Percentiles rank a stretch among this genome's conserved stretches.
Evolutionary conservation across 2,888 invertebrate species (phyloP).

Genomic region (Hirtodrosophila trivittata): DNA sequence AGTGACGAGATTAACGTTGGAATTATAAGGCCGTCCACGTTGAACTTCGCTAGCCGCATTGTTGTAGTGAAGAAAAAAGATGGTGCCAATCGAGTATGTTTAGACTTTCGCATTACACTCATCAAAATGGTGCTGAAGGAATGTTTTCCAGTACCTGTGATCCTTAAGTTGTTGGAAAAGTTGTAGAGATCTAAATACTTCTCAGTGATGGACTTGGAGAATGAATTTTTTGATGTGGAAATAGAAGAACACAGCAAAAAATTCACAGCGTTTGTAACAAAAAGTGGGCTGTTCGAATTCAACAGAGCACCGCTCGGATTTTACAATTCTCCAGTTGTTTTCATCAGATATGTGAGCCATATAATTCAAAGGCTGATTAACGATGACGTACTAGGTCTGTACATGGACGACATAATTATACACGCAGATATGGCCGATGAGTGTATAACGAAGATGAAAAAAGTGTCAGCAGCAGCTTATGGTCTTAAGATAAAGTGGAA

Average conservation of each 20-base stretch:
- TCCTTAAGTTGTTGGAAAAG: too few species aligned
- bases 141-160: constrained; percentile 3
- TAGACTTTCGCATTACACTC: neutral
- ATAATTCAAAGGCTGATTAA: neutral
- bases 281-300: neutral
- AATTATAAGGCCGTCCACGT: neutral
- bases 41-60: neutral
- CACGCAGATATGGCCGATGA: constrained; percentile 12
- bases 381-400: too few species aligned
- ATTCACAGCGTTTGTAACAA: constrained; percentile 10
- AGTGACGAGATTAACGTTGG: neutral
- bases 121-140: constrained; percentile 12
- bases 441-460: constrained; percentile 29
- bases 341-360: constrained; percentile 6
- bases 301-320: constrained; percentile 3
- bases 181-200: too few species aligned
- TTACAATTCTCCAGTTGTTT: constrained; percentile 15
- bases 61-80: constrained; percentile 1
- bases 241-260: constrained; percentile 5
- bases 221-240: constrained; percentile 2
- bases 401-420: constrained; percentile 12
- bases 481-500: neutral
- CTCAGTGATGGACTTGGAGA: neutral
- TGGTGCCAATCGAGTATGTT: too few species aligned
- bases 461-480: too few species aligned